Conservation (phyloP, 30 jellyfish, hydroid and myxozoan species). For the Pelagia noctiluca region DNA sequence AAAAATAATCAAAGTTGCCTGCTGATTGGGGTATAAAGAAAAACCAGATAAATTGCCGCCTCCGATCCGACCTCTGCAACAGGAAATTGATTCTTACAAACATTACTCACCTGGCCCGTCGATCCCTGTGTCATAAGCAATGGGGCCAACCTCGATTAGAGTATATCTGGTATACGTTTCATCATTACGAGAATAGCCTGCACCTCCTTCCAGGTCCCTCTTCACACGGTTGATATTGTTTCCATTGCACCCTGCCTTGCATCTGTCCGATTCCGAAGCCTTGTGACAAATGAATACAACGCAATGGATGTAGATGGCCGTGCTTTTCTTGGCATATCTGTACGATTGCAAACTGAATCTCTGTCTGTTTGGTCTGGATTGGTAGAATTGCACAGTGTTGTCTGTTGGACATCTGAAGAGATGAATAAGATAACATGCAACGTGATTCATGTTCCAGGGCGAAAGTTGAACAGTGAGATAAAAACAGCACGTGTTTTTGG, state of each 20-base stretch:
- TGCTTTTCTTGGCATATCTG: slow-evolving; percentile 25
- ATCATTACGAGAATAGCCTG: slow-evolving; percentile 1
- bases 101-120: not conserved
- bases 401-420: slow-evolving; percentile 32
- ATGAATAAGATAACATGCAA: not conserved
- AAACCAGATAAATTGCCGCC: no score
- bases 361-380: slow-evolving; percentile 13
- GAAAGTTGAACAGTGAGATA: no score
- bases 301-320: slow-evolving; percentile 46
- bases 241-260: slow-evolving; percentile 46
- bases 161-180: not conserved
- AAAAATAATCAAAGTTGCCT: not conserved
- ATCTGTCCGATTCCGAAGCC: slow-evolving; percentile 33
- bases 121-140: not conserved
- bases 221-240: slow-evolving; percentile 47
- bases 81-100: no score
- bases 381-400: slow-evolving; percentile 31
- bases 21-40: not conserved
- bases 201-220: slow-evolving; percentile 16
- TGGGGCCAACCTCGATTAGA: not conserved
- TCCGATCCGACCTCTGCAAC: not conserved
- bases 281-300: slow-evolving; percentile 48
- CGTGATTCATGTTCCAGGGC: no score
- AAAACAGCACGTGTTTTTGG: not conserved
- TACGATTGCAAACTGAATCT: slow-evolving; percentile 35